Evolutionary conservation across 2,113 vertebrate genomes (phyloP).

Genomic region (Bubo blakistoni): DNA sequence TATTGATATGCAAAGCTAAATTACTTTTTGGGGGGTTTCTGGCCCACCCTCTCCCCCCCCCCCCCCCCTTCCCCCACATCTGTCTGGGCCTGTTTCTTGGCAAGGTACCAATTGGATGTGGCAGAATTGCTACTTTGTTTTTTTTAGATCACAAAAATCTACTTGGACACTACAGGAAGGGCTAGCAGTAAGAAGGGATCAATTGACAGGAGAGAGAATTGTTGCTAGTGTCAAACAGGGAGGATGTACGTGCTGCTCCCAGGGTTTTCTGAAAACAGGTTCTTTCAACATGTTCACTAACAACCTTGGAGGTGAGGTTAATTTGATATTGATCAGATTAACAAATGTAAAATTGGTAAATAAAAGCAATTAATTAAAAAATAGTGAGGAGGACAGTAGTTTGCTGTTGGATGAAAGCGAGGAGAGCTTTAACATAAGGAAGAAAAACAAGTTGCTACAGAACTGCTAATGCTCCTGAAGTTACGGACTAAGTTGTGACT

Average conservation of each 20-base stretch:
- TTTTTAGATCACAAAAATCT: not conserved
- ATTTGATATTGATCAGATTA: conserved; percentile 66
- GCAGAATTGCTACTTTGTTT: not conserved
- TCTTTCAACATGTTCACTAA: not conserved
- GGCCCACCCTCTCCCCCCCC: too few species aligned
- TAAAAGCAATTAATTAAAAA: conserved; percentile 62
- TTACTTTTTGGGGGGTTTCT: not conserved
- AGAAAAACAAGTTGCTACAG: not conserved
- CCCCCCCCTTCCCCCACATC: not conserved
- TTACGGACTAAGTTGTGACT: not conserved
- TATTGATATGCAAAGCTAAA: not conserved
- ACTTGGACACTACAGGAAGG: not conserved
- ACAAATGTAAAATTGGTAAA: conserved; percentile 52
- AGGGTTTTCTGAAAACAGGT: not conserved
- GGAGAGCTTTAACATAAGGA: conserved; percentile 36
- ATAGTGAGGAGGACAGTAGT: not conserved
- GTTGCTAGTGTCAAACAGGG: not conserved
- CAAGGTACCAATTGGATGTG: not conserved
- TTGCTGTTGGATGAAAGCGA: conserved; percentile 23
- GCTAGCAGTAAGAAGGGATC: not conserved
- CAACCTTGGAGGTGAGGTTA: conserved; percentile 66
- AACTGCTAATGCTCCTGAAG: not conserved
- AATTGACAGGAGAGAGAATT: not conserved
- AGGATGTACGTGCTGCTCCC: not conserved
- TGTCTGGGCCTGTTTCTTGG: not conserved